Evolutionary conservation across 2,113 vertebrate genomes (phyloP).

Genomic region (Calidris pugnax): DNA sequence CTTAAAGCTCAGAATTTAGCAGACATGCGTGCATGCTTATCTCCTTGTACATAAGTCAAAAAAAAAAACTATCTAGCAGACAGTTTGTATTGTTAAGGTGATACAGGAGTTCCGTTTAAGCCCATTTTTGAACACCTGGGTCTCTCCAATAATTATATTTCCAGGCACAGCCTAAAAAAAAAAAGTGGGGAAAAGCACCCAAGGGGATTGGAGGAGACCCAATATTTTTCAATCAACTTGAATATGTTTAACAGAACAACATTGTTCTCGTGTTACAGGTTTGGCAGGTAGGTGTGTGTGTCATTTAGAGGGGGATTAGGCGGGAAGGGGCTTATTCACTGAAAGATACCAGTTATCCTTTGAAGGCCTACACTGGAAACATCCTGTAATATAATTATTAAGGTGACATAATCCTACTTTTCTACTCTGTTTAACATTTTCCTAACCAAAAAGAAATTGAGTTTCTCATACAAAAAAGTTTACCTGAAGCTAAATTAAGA

Average conservation of each 20-base stretch:
- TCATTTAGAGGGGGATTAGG: too few relatives aligned
- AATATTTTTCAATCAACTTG: neutral
- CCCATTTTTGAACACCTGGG: neutral
- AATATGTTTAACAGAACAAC: neutral
- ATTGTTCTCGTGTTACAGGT: neutral
- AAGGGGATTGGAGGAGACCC: neutral
- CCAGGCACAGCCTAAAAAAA: neutral
- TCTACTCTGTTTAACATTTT: neutral
- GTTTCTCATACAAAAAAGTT: neutral
- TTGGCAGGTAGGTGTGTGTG: neutral
- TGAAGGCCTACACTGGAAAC: neutral
- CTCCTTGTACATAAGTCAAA: neutral
- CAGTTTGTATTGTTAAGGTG: neutral
- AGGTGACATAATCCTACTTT: neutral
- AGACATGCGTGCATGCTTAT: fast-evolving
- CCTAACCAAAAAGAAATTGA: neutral
- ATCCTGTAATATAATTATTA: neutral
- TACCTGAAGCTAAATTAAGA: neutral
- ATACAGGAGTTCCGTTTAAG: neutral
- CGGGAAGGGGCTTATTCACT: neutral
- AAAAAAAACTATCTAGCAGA: neutral
- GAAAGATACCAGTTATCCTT: neutral
- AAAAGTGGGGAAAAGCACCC: neutral
- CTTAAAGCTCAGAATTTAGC: neutral
- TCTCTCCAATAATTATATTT: neutral